phyloP scores from a whole-genome alignment of 2,113 vertebrate species.

The Macaca mulatta region DNA sequence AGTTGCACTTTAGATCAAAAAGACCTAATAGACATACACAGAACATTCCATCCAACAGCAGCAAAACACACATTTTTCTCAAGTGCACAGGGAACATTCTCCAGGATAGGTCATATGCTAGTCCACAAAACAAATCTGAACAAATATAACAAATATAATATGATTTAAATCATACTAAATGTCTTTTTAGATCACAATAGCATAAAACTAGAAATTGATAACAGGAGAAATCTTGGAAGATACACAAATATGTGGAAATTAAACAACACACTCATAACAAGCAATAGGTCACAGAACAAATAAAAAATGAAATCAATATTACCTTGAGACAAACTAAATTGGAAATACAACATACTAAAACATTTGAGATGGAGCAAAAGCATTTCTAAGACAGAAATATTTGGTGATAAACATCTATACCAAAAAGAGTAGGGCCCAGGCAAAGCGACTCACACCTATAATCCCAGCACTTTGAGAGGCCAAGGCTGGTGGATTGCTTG shows the following conservation, averaged over 20 bases:
- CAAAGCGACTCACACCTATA: too few species aligned
- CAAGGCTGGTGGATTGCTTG: too few species aligned
- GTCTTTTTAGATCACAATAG: neutral
- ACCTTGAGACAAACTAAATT: neutral
- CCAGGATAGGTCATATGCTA: neutral
- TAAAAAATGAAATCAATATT: neutral
- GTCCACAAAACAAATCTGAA: neutral
- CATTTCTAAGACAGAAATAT: neutral
- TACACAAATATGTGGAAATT: neutral
- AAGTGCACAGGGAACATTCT: neutral
- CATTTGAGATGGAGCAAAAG: neutral
- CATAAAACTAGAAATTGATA: neutral
- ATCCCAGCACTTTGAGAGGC: too few species aligned
- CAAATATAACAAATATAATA: neutral
- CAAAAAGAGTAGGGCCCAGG: neutral
- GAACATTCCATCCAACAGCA: neutral
- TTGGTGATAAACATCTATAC: neutral
- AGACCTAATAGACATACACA: neutral
- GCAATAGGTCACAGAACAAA: neutral
- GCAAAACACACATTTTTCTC: neutral
- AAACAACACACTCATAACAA: neutral
- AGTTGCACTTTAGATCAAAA: neutral
- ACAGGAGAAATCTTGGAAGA: neutral
- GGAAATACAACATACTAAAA: neutral
- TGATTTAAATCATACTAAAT: neutral